Percentiles rank a stretch among this genome's conserved stretches.
Evolutionary conservation across 2,797 vertebrate species (phyloP).

Genomic region (Crenichthys baileyi): DNA sequence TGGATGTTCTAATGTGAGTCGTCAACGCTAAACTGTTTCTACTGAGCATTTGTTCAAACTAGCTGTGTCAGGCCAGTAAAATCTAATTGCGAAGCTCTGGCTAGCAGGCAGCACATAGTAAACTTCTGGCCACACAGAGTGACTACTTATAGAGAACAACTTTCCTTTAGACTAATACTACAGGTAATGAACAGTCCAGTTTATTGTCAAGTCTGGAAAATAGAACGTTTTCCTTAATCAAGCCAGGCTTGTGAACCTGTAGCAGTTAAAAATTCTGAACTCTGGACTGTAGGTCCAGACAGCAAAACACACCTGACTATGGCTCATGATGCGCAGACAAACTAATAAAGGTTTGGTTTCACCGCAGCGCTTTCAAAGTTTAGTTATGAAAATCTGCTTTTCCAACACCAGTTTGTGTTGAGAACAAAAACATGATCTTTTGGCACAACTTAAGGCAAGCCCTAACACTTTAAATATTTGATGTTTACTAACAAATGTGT

Average conservation of each 20-base stretch:
- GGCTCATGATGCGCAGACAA: constrained; percentile 49
- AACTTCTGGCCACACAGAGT: constrained; percentile 77
- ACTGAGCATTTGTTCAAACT: constrained; percentile 71
- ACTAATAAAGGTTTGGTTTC: constrained; percentile 32
- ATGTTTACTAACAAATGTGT: background rate
- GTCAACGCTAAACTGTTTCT: constrained; percentile 70
- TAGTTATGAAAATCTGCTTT: background rate
- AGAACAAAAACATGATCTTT: background rate
- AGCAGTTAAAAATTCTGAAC: constrained; percentile 42
- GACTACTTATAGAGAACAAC: constrained; percentile 69
- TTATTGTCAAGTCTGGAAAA: constrained; percentile 64
- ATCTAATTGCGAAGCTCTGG: constrained; percentile 77
- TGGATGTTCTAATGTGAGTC: constrained; percentile 60
- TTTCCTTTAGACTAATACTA: constrained; percentile 63
- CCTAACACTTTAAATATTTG: background rate
- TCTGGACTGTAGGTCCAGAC: constrained; percentile 45
- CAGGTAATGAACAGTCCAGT: constrained; percentile 66
- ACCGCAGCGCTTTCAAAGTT: background rate
- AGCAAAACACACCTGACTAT: constrained; percentile 63
- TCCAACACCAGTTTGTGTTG: background rate
- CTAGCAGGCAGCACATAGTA: constrained; percentile 75
- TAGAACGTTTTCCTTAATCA: constrained; percentile 60
- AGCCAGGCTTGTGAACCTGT: constrained; percentile 46
- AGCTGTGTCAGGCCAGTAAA: constrained; percentile 80
- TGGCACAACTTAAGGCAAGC: no score